These are phyloP conservation scores for Casuarius casuarius DNA, from an alignment of 2,113 vertebrate genomes.

Conservation along the genomic window DNA sequence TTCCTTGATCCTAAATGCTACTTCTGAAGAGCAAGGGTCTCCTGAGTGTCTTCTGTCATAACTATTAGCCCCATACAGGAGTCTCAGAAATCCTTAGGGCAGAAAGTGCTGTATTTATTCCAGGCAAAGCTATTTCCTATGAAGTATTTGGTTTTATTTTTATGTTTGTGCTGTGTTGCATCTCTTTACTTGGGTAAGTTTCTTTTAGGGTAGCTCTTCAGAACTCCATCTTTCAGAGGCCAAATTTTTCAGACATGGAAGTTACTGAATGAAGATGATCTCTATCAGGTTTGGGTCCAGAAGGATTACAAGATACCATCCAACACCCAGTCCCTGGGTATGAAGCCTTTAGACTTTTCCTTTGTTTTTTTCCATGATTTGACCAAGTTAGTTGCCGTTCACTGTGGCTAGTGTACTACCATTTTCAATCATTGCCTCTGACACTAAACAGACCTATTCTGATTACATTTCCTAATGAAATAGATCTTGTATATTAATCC, in stretches of 20 bases:
- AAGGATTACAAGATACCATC: neutral
- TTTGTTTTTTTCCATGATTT: neutral
- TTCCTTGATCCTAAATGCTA: neutral
- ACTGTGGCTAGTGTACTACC: neutral
- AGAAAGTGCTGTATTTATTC: neutral
- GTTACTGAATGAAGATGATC: neutral
- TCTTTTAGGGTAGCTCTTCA: neutral
- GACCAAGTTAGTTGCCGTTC: neutral
- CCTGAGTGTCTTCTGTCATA: neutral
- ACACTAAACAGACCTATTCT: neutral
- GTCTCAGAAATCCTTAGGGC: neutral
- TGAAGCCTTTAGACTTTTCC: neutral
- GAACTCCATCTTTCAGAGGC: neutral
- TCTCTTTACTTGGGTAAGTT: neutral
- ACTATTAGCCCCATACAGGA: neutral
- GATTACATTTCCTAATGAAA: neutral
- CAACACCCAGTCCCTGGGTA: neutral
- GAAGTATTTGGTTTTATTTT: neutral
- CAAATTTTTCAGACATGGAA: neutral
- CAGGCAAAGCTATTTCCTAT: neutral
- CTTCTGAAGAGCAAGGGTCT: neutral
- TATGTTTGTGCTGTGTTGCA: neutral
- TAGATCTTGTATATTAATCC: neutral
- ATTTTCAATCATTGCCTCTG: neutral
- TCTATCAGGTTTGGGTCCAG: neutral